Conservation (phyloP, 2,888 invertebrate species). For the Eilema griseolum region DNA sequence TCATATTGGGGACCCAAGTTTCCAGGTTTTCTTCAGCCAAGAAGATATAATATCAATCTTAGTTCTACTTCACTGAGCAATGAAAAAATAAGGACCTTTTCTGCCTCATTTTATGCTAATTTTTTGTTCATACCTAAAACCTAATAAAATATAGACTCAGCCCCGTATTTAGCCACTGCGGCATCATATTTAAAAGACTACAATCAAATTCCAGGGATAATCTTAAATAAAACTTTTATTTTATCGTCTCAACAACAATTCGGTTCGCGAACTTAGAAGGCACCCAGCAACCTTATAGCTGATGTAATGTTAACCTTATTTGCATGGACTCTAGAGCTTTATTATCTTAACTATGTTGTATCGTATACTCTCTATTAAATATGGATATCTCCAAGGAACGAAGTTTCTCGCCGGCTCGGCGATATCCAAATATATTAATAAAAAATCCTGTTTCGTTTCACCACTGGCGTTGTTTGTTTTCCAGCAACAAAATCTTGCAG, state of each 20-base stretch:
- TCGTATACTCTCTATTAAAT: conserved; percentile 32
- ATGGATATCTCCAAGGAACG: conserved; percentile 33
- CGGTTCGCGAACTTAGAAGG: background rate
- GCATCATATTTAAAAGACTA: conserved; percentile 21
- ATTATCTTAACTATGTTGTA: conserved; percentile 5
- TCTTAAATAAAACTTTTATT: conserved; percentile 11
- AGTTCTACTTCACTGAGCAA: background rate
- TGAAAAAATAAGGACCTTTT: too few relatives aligned
- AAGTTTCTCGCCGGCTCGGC: conserved; percentile 31
- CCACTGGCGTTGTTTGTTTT: conserved; percentile 22
- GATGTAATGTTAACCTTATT: conserved; percentile 16
- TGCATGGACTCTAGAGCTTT: background rate
- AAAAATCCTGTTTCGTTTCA: conserved; percentile 41
- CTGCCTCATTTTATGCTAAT: background rate
- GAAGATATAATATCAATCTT: background rate
- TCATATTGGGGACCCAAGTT: background rate
- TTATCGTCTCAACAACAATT: conserved; percentile 10
- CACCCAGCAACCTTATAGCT: background rate
- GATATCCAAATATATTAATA: conserved; percentile 46
- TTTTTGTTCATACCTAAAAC: background rate
- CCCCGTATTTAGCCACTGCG: background rate
- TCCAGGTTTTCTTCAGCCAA: background rate
- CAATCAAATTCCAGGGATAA: background rate
- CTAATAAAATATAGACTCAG: background rate
- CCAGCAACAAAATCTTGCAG: conserved; percentile 24